Evolutionary conservation across 2,797 vertebrate species (phyloP).

Genomic region (Sciurus vulgaris): DNA sequence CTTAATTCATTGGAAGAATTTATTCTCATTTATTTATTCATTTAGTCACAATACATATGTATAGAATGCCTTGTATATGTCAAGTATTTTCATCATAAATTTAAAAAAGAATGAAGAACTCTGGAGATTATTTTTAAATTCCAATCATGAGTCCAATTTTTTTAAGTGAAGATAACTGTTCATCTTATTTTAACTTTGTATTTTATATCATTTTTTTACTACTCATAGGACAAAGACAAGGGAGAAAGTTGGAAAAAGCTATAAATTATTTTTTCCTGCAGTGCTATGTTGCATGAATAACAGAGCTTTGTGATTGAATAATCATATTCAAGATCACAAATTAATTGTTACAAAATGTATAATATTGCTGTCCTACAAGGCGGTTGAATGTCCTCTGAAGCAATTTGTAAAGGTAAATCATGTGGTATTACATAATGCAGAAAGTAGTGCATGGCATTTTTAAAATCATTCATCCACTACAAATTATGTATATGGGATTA

Average conservation of each 20-base stretch:
- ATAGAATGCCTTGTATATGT: neutral
- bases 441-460: neutral
- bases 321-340: neutral
- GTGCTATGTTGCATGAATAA: neutral
- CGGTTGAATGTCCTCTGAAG: neutral
- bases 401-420: neutral
- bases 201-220: neutral
- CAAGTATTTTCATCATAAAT: neutral
- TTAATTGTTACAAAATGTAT: neutral
- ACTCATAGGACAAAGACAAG: neutral
- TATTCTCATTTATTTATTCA: neutral
- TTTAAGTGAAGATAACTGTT: neutral
- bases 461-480: neutral
- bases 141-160: neutral
- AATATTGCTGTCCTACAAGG: neutral
- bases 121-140: neutral
- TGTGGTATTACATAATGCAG: neutral
- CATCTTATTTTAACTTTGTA: neutral
- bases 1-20: neutral
- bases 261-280: neutral
- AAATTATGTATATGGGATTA: neutral
- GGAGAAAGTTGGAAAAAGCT: neutral
- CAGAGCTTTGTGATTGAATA: neutral
- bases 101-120: neutral
- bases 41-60: neutral